Evolutionary conservation across 2,113 vertebrate species (phyloP).

Genomic region (Chroicocephalus ridibundus): DNA sequence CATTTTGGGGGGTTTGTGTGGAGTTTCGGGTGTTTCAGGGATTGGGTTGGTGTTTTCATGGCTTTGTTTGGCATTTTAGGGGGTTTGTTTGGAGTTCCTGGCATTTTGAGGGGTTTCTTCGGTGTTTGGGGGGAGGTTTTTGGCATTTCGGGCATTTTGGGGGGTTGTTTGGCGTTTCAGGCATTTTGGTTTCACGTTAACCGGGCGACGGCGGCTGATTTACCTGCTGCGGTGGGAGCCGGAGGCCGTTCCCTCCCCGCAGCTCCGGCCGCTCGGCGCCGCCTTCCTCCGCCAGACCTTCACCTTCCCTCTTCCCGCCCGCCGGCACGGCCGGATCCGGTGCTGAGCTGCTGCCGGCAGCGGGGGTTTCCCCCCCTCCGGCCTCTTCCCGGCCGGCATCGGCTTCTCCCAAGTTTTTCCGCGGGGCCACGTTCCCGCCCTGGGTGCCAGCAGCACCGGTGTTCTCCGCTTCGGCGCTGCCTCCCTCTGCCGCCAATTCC

Average conservation of each 20-base stretch:
- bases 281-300: not conserved
- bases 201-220: not conserved
- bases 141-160: too few relatives aligned
- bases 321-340: not conserved
- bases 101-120: too few relatives aligned
- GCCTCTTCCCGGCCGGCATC: not conserved
- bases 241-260: not conserved
- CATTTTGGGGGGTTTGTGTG: not conserved
- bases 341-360: not conserved
- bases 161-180: too few relatives aligned
- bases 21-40: not conserved
- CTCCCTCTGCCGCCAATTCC: not conserved
- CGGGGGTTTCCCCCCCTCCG: not conserved
- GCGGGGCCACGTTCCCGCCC: not conserved
- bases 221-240: slow-evolving; percentile 27
- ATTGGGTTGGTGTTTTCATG: not conserved
- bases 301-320: not conserved
- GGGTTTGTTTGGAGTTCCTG: not conserved
- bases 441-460: not conserved
- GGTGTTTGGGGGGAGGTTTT: too few relatives aligned
- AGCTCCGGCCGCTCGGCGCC: rapidly evolving
- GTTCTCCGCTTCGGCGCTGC: not conserved
- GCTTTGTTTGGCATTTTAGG: not conserved
- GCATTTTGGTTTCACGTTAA: too few relatives aligned
- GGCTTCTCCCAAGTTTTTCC: not conserved